These are phyloP conservation scores for Hyaena hyaena DNA, from an alignment of 2,113 vertebrate species.

Conservation along the genomic window DNA sequence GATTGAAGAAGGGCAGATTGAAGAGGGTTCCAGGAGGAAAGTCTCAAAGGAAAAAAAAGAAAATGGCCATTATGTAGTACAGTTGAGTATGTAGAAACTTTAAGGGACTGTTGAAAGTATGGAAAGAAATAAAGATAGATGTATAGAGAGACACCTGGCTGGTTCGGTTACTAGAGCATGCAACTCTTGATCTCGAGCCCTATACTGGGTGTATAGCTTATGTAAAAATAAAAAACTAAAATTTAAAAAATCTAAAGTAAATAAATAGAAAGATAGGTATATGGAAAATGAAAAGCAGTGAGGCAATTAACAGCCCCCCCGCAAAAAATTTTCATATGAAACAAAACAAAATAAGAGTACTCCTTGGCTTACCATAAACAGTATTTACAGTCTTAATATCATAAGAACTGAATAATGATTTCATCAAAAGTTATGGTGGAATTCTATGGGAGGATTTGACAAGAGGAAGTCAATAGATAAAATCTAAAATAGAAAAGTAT, in stretches of 20 bases:
- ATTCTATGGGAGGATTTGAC: neutral
- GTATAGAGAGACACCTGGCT: neutral
- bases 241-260: neutral
- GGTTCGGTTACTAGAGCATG: neutral
- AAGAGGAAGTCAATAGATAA: neutral
- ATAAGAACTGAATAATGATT: conserved; percentile 11
- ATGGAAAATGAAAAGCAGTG: neutral
- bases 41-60: neutral
- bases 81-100: conserved; percentile 17
- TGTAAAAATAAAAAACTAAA: neutral
- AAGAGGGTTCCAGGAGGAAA: conserved; percentile 10
- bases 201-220: neutral
- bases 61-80: neutral
- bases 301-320: conserved; percentile 5
- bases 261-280: neutral
- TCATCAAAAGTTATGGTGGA: neutral
- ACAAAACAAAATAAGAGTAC: conserved; percentile 13
- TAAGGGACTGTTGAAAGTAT: neutral
- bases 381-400: neutral
- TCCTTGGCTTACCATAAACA: neutral
- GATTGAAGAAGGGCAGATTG: neutral
- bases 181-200: neutral
- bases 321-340: neutral
- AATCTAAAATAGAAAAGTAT: conserved; percentile 33
- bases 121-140: conserved; percentile 29